Evolutionary conservation across 2,888 invertebrate genomes (phyloP).

Genomic region (Synanthedon tipuliformis): DNA sequence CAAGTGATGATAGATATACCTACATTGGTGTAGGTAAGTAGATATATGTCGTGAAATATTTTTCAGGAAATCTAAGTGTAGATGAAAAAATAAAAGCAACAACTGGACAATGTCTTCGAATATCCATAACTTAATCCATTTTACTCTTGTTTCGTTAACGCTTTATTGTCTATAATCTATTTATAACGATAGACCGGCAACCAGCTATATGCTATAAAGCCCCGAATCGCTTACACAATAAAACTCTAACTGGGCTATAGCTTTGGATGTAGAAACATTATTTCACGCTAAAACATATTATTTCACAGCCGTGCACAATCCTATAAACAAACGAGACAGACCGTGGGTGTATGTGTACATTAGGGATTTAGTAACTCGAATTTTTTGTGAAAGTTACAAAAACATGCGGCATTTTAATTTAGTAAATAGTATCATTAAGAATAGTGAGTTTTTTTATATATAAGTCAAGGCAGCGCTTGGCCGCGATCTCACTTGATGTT

Average conservation of each 20-base stretch:
- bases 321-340: constrained; percentile 54
- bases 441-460: too few relatives aligned
- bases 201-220: constrained; percentile 59
- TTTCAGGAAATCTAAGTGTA: too few relatives aligned
- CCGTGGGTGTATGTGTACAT: constrained; percentile 46
- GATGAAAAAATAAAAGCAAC: too few relatives aligned
- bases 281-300: constrained; percentile 52
- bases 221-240: constrained; percentile 49
- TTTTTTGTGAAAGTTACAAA: background rate
- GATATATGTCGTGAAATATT: too few relatives aligned
- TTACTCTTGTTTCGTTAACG: constrained; percentile 27
- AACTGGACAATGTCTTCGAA: too few relatives aligned
- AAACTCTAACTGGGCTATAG: constrained; percentile 45
- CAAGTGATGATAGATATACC: too few relatives aligned
- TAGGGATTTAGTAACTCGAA: constrained; percentile 36
- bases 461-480: too few relatives aligned
- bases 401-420: background rate
- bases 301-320: constrained; percentile 45
- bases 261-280: constrained; percentile 38
- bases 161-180: constrained; percentile 57
- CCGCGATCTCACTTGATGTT: too few relatives aligned
- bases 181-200: constrained; percentile 60
- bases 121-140: too few relatives aligned
- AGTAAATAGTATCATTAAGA: too few relatives aligned
- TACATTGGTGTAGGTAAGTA: too few relatives aligned